These are phyloP conservation scores for Rafetus swinhoei DNA, from an alignment of 2,113 vertebrate genomes.

Conservation along the genomic window DNA sequence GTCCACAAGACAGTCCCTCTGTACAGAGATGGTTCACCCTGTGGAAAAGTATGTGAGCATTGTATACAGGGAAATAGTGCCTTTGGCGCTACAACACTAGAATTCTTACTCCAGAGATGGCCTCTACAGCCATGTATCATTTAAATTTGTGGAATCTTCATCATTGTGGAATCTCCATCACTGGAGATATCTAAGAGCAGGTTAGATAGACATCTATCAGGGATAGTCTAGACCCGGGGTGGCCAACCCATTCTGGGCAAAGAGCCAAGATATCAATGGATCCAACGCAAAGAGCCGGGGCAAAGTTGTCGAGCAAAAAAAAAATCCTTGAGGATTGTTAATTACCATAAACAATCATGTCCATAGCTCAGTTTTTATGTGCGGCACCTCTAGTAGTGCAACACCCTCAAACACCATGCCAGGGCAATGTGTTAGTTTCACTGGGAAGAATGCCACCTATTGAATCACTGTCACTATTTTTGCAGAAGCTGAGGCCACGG, in stretches of 20 bases:
- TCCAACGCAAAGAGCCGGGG: no score
- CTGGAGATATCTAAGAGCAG: no score
- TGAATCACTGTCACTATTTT: neutral
- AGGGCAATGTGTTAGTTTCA: neutral
- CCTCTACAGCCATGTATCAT: neutral
- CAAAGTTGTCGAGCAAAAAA: neutral
- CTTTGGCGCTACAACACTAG: neutral
- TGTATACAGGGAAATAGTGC: neutral
- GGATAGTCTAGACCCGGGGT: no score
- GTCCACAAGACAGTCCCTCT: neutral
- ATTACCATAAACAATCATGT: conserved; percentile 10
- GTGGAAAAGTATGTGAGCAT: fast-evolving
- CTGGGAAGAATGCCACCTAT: neutral
- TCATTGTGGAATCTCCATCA: no score
- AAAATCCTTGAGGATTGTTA: conserved; percentile 48
- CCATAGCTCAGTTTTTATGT: neutral
- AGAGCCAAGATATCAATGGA: no score
- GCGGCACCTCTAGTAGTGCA: neutral
- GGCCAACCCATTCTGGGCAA: no score
- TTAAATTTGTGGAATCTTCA: neutral
- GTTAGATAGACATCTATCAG: no score
- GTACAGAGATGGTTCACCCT: neutral
- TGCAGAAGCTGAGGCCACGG: conserved; percentile 42
- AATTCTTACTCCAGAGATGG: neutral
- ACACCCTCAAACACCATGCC: fast-evolving